phyloP scores from a whole-genome alignment of 2,113 vertebrate species.

The Thamnaconus septentrionalis region DNA sequence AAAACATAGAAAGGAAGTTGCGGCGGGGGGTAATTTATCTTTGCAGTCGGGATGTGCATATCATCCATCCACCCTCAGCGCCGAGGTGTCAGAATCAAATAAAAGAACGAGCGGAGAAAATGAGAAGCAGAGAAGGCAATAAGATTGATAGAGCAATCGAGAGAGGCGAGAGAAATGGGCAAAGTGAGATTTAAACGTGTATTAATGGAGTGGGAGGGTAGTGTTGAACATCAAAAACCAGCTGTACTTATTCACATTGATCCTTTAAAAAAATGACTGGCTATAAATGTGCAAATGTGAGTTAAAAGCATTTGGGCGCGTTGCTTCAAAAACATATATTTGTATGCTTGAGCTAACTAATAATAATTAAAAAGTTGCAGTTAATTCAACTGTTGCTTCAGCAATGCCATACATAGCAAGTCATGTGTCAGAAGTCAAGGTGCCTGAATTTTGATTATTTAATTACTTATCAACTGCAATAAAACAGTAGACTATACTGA shows the following conservation, averaged over 20 bases:
- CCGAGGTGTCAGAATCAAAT: slow-evolving; percentile 33
- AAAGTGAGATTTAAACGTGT: slow-evolving; percentile 21
- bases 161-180: slow-evolving; percentile 10
- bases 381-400: too few species aligned
- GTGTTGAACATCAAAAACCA: not conserved
- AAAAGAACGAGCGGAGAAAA: slow-evolving; percentile 24
- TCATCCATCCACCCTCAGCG: slow-evolving; percentile 34
- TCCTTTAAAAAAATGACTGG: not conserved
- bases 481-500: too few species aligned
- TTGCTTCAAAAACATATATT: too few species aligned
- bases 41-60: slow-evolving; percentile 25
- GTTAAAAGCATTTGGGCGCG: too few species aligned
- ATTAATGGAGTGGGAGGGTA: not conserved
- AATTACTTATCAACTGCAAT: too few species aligned
- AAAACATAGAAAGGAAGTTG: slow-evolving; percentile 22
- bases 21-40: slow-evolving; percentile 29
- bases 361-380: too few species aligned
- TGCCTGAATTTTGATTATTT: too few species aligned
- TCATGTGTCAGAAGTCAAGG: too few species aligned
- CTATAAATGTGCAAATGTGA: too few species aligned
- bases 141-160: slow-evolving; percentile 20
- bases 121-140: slow-evolving; percentile 12
- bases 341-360: too few species aligned
- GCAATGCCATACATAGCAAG: too few species aligned
- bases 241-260: too few species aligned